Percentiles rank a stretch among this genome's conserved stretches.
Evolutionary conservation across 2,113 vertebrate genomes (phyloP).

Genomic region (Lepisosteus oculatus): DNA sequence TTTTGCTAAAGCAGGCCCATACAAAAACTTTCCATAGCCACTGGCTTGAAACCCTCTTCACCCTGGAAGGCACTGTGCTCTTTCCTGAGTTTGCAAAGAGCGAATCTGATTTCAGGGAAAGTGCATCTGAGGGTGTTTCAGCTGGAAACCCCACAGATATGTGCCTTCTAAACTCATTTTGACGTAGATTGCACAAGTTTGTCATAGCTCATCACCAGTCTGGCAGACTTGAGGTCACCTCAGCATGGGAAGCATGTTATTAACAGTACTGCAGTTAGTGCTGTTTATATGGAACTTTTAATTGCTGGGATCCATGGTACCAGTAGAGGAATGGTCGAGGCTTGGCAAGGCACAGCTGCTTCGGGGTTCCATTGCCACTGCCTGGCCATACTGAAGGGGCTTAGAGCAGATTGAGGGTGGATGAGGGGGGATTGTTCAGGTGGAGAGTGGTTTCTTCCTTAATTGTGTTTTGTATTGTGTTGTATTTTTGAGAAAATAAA

Average conservation of each 20-base stretch:
- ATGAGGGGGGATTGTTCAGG: no score
- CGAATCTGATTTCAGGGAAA: slow-evolving; percentile 44
- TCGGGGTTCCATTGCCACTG: no score
- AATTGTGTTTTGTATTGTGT: no score
- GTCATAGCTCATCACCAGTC: background rate
- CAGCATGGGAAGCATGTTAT: background rate
- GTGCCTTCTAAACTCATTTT: background rate
- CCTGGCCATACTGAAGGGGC: no score
- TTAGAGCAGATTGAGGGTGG: no score
- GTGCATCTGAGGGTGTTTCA: slow-evolving; percentile 42
- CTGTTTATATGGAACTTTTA: no score
- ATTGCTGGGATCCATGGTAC: no score
- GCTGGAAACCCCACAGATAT: slow-evolving; percentile 16
- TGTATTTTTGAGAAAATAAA: no score
- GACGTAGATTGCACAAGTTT: background rate
- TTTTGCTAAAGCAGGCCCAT: no score
- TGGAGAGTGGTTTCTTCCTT: no score
- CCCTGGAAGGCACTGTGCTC: slow-evolving; percentile 28
- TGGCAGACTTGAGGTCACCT: background rate
- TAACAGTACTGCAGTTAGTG: background rate
- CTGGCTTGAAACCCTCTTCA: slow-evolving; percentile 24
- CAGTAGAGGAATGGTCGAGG: no score
- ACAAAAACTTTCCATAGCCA: background rate
- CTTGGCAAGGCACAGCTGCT: no score
- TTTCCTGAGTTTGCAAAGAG: slow-evolving; percentile 36